A percentile compares a stretch with the other conserved stretches of the same genome.
Evolutionary conservation across 2,888 invertebrate genomes (phyloP).

Genomic region (Eupsilia transversa): DNA sequence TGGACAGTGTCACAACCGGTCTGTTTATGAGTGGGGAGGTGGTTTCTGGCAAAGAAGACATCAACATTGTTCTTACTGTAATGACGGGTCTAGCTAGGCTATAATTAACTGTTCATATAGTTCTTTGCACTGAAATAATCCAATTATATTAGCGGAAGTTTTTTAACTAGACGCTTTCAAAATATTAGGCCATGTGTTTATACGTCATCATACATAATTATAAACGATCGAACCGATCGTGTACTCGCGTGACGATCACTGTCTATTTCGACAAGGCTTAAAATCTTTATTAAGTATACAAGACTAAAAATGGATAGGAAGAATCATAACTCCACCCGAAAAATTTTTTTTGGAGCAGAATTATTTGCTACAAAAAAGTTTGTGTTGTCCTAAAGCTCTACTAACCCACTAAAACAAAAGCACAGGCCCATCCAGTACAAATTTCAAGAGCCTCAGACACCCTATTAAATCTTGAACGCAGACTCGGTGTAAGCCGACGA

Average conservation of each 20-base stretch:
- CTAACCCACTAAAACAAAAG: slow-evolving; percentile 26
- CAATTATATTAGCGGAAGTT: neutral
- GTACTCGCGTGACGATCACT: neutral
- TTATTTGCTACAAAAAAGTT: neutral
- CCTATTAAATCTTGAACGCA: slow-evolving; percentile 62
- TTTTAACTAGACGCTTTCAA: neutral
- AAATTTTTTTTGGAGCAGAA: neutral
- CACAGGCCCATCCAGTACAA: slow-evolving; percentile 44
- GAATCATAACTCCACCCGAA: neutral
- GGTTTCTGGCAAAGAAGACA: neutral
- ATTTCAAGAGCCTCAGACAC: slow-evolving; percentile 57
- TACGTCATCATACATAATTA: neutral
- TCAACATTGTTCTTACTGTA: neutral
- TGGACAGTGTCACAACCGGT: neutral
- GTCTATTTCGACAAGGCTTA: neutral
- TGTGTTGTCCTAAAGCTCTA: neutral
- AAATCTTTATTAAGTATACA: neutral
- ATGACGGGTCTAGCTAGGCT: neutral
- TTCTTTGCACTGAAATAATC: neutral
- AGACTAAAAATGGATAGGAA: neutral
- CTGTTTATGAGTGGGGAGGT: neutral
- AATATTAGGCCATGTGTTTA: no score
- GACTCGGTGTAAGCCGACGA: slow-evolving; percentile 58
- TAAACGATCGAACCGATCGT: neutral
- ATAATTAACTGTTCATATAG: neutral